phyloP scores from a whole-genome alignment of 2,113 vertebrate species.

The Canis aureus region DNA sequence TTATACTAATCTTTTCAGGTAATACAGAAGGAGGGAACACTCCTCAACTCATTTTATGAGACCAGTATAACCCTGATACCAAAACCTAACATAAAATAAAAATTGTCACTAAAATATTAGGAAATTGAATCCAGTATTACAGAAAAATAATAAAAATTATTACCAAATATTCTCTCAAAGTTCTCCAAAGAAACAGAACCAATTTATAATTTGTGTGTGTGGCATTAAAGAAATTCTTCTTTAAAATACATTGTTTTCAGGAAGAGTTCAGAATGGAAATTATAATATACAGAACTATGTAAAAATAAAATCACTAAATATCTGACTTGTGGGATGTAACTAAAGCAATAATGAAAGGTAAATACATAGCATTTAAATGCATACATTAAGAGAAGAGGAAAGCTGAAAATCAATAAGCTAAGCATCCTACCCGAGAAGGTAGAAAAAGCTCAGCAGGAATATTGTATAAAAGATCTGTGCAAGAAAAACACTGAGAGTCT shows the following conservation, averaged over 20 bases:
- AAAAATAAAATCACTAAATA: constrained; percentile 29
- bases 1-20: background rate
- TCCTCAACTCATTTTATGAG: background rate
- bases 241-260: background rate
- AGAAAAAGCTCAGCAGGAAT: background rate
- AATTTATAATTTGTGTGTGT: background rate
- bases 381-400: background rate
- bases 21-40: background rate
- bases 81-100: background rate
- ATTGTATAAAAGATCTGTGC: background rate
- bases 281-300: background rate
- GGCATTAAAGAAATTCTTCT: constrained; percentile 1
- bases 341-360: background rate
- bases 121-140: background rate
- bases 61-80: background rate
- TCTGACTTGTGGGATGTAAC: background rate
- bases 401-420: background rate
- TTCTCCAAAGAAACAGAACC: background rate
- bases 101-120: background rate
- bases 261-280: background rate
- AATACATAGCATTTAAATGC: background rate
- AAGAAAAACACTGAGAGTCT: background rate
- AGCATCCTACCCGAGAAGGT: background rate
- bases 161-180: background rate
- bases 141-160: constrained; percentile 22